A percentile compares a stretch with the other conserved stretches of the same genome.
Conservation (phyloP, 2,888 invertebrate genomes). For the Tipula lateralis region DNA sequence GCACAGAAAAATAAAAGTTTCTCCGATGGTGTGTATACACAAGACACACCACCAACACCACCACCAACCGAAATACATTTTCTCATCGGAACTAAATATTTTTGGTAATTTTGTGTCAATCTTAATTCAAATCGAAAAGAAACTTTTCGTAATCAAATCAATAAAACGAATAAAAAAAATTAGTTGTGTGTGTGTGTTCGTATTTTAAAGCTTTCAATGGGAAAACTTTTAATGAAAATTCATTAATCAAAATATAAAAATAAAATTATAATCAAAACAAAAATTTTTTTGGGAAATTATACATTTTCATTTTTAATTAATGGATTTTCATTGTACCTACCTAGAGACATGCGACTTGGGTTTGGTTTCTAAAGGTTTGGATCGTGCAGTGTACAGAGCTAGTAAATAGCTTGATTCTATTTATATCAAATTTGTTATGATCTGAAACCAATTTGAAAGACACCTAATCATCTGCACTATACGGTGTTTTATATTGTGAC, state of each 20-base stretch:
- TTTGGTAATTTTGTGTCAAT: neutral
- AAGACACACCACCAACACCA: neutral
- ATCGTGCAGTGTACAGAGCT: too few species aligned
- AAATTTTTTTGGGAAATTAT: slow-evolving; percentile 20
- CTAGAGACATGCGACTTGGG: too few species aligned
- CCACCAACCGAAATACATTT: neutral
- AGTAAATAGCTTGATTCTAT: too few species aligned
- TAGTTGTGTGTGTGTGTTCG: neutral
- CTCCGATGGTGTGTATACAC: neutral
- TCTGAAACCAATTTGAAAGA: too few species aligned
- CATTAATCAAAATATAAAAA: slow-evolving; percentile 11
- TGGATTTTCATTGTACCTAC: slow-evolving; percentile 12
- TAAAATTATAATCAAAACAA: neutral
- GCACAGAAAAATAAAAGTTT: neutral
- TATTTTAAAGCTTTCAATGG: slow-evolving; percentile 14
- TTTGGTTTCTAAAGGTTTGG: too few species aligned
- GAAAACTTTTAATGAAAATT: slow-evolving; percentile 11
- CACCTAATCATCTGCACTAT: too few species aligned
- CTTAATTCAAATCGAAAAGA: neutral
- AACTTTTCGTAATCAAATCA: neutral
- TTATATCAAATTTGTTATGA: too few species aligned
- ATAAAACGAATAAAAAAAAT: neutral
- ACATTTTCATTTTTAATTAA: slow-evolving; percentile 15
- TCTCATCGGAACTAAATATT: neutral
- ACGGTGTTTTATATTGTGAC: too few species aligned